Conservation (phyloP, 2,797 vertebrate species). For the Myotis findleyi region DNA sequence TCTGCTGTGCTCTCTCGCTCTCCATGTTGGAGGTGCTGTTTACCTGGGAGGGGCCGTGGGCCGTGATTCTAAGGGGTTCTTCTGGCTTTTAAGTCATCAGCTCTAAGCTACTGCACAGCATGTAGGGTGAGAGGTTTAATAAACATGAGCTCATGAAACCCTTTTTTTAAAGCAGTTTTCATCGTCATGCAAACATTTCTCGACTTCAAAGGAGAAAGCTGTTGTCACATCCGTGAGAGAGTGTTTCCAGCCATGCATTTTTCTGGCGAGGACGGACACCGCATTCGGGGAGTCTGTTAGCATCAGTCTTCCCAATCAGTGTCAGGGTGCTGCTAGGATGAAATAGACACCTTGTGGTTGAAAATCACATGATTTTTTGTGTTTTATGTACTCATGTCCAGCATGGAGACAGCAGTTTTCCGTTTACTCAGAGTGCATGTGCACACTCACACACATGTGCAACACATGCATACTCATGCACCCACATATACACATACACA, state of each 20-base stretch:
- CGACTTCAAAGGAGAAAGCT: slow-evolving; percentile 16
- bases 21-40: background rate
- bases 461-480: background rate
- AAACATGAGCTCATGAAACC: slow-evolving; percentile 61
- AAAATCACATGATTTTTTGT: background rate
- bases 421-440: background rate
- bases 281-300: background rate
- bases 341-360: background rate
- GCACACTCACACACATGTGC: fast-evolving
- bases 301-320: background rate
- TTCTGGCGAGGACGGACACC: background rate
- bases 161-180: slow-evolving; percentile 61
- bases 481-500: background rate
- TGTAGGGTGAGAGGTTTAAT: slow-evolving; percentile 4
- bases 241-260: slow-evolving; percentile 34
- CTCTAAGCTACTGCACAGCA: slow-evolving; percentile 49
- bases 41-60: background rate
- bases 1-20: background rate
- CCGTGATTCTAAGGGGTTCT: slow-evolving; percentile 30
- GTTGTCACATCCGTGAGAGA: slow-evolving; percentile 25
- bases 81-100: background rate
- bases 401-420: background rate
- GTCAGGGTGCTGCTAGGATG: slow-evolving; percentile 4
- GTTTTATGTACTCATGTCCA: background rate
- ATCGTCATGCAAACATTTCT: slow-evolving; percentile 57